Evolutionary conservation across 2,888 invertebrate genomes (phyloP).

Genomic region (Charanyca ferruginea): DNA sequence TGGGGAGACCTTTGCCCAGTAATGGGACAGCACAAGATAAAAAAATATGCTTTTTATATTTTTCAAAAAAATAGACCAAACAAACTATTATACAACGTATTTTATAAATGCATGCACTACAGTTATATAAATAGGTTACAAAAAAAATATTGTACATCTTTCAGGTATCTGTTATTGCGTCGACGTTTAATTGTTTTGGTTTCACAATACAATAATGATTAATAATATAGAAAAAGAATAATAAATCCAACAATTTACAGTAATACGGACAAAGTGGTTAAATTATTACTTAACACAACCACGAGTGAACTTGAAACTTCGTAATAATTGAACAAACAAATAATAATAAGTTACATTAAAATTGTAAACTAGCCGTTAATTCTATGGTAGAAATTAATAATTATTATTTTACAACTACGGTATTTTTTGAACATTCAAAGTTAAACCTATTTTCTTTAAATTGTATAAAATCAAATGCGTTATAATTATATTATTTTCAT

Average conservation of each 20-base stretch:
- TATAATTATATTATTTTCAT: constrained; percentile 45
- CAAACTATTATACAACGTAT: constrained; percentile 43
- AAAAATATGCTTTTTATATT: too few species aligned
- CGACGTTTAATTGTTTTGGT: constrained; percentile 74
- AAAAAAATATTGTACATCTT: constrained; percentile 81
- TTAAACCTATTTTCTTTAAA: constrained; percentile 58
- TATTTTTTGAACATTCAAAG: constrained; percentile 63
- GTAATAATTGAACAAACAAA: constrained; percentile 51
- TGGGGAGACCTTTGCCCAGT: too few species aligned
- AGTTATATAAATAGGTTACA: constrained; percentile 70
- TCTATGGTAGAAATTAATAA: constrained; percentile 60
- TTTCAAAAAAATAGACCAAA: constrained; percentile 49
- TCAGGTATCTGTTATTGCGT: constrained; percentile 83
- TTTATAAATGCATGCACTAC: constrained; percentile 64
- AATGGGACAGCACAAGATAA: too few species aligned
- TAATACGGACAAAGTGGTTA: constrained; percentile 56
- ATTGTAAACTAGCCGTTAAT: constrained; percentile 59
- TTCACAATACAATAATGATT: constrained; percentile 63
- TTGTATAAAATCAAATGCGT: constrained; percentile 60
- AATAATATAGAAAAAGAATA: constrained; percentile 55
- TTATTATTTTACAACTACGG: constrained; percentile 56
- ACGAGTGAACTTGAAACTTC: constrained; percentile 82
- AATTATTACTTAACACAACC: constrained; percentile 82
- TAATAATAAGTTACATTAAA: constrained; percentile 59
- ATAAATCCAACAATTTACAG: constrained; percentile 59